These are phyloP conservation scores for Bambusicola thoracicus DNA, from an alignment of 2,113 vertebrate genomes.

Conservation along the genomic window DNA sequence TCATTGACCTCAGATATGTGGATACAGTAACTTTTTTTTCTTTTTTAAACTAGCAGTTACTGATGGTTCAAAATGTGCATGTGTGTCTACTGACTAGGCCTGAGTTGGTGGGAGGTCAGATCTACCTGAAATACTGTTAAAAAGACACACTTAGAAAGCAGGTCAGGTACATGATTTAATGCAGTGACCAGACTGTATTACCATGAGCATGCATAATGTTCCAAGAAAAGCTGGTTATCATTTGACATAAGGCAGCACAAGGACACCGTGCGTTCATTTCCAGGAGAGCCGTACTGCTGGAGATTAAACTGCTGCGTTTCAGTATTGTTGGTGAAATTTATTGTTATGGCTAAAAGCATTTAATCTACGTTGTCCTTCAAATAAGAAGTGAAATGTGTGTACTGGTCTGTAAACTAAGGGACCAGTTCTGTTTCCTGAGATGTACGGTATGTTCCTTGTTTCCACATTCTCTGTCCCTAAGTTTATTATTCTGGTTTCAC, in stretches of 20 bases:
- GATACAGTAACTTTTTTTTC: background rate
- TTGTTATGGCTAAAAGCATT: background rate
- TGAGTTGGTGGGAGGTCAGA: background rate
- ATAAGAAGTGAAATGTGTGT: background rate
- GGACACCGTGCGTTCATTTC: background rate
- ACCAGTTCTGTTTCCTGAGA: background rate
- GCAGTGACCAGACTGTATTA: background rate
- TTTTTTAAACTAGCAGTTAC: background rate
- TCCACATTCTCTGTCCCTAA: background rate
- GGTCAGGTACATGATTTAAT: background rate
- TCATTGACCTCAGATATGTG: background rate
- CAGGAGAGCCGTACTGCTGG: background rate
- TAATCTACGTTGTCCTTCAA: slow-evolving; percentile 19
- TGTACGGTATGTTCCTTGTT: background rate
- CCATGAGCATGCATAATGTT: accelerated
- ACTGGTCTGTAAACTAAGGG: background rate
- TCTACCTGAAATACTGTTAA: background rate
- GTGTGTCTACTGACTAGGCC: background rate
- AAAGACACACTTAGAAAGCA: background rate
- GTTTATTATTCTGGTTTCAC: background rate
- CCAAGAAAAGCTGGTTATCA: background rate
- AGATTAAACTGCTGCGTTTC: background rate
- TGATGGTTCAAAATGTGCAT: background rate
- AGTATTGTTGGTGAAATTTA: background rate
- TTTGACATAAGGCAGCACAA: background rate